These are phyloP conservation scores for Carduelis carduelis DNA, from an alignment of 2,797 vertebrate species.

Conservation along the genomic window DNA sequence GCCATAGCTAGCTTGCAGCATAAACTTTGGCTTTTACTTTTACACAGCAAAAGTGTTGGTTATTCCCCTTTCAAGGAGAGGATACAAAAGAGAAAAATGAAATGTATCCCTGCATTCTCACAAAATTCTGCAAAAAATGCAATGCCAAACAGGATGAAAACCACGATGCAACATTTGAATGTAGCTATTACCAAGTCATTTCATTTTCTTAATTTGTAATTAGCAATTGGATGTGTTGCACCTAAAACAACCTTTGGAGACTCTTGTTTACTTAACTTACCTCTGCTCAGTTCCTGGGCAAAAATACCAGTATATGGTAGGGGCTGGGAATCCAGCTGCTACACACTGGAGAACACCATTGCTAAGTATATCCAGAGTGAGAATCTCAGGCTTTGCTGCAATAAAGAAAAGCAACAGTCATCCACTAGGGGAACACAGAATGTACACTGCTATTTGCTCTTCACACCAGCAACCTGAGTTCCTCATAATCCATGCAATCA, in stretches of 20 bases:
- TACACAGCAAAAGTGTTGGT: constrained; percentile 13
- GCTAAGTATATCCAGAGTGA: constrained; percentile 82
- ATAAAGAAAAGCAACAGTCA: neutral
- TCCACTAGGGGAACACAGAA: neutral
- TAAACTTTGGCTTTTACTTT: constrained; percentile 26
- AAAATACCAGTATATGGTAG: constrained; percentile 93
- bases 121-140: neutral
- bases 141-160: neutral
- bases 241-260: neutral
- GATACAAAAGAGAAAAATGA: neutral
- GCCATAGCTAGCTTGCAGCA: neutral
- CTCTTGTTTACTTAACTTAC: constrained; percentile 72
- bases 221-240: neutral
- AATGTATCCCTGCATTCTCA: neutral
- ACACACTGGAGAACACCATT: constrained; percentile 90
- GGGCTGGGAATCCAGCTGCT: constrained; percentile 90
- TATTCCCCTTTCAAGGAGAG: neutral
- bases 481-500: neutral
- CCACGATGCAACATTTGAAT: neutral
- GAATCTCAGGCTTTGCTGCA: constrained; percentile 92
- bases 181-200: neutral
- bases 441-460: neutral
- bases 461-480: neutral
- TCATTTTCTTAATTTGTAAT: neutral
- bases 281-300: constrained; percentile 87